Conservation (phyloP, 1,140 invertebrate genomes). For the Latrodectus geometricus region DNA sequence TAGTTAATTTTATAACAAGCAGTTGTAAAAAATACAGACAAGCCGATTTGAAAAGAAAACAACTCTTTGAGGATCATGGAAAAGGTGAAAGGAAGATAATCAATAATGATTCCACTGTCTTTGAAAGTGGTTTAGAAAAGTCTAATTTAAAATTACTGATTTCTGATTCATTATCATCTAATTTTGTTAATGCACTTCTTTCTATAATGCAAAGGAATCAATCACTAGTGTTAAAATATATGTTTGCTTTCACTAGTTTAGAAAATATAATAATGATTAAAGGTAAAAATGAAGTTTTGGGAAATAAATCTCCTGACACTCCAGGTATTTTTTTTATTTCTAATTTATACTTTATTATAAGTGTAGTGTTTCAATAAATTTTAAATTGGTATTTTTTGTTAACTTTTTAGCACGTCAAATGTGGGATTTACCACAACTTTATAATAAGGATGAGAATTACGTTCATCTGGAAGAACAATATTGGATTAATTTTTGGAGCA, state of each 20-base stretch:
- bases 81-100: conserved; percentile 5
- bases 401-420: conserved; percentile 17
- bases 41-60: conserved; percentile 10
- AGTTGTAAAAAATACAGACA: conserved; percentile 23
- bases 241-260: conserved; percentile 33
- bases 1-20: conserved; percentile 28
- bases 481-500: conserved; percentile 38
- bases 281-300: too few relatives aligned
- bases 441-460: background rate
- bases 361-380: background rate
- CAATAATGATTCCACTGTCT: conserved; percentile 18
- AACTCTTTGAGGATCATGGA: background rate
- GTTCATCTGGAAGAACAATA: conserved; percentile 22
- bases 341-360: background rate
- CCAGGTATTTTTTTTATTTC: conserved; percentile 7
- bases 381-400: background rate
- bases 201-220: conserved; percentile 40
- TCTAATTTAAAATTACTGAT: background rate
- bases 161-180: background rate
- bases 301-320: too few relatives aligned
- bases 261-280: background rate
- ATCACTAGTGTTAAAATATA: conserved; percentile 40
- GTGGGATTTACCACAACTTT: conserved; percentile 20
- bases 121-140: conserved; percentile 22
- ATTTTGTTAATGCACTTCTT: conserved; percentile 10